Evolutionary conservation across 2,888 invertebrate genomes (phyloP).

Genomic region (Torymus auratus): DNA sequence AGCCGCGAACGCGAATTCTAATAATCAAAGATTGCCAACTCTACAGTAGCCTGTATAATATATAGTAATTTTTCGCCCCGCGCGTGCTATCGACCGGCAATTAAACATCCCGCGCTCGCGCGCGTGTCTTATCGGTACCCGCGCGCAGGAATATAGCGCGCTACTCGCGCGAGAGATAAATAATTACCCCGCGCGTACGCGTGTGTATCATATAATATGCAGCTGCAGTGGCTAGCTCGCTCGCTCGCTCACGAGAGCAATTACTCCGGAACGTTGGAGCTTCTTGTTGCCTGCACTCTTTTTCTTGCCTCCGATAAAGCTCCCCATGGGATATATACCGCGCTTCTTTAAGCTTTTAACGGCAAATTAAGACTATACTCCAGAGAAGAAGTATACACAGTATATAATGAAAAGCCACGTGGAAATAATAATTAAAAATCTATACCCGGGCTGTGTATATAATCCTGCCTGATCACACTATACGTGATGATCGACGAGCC

Average conservation of each 20-base stretch:
- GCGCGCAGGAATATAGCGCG: too few relatives aligned
- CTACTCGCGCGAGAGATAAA: conserved; percentile 28
- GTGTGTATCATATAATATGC: too few relatives aligned
- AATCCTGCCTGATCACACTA: conserved; percentile 52
- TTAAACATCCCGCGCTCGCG: conserved; percentile 42
- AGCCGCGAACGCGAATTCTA: too few relatives aligned
- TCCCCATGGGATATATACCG: background rate
- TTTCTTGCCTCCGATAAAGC: conserved; percentile 34
- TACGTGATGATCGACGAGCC: conserved; percentile 67
- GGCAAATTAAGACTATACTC: too few relatives aligned
- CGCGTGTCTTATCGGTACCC: background rate
- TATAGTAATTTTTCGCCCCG: background rate
- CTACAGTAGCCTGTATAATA: too few relatives aligned
- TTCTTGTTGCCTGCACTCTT: conserved; percentile 15
- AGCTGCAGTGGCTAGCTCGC: too few relatives aligned
- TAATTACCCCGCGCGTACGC: conserved; percentile 10
- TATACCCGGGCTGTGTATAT: too few relatives aligned
- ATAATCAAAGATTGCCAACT: too few relatives aligned
- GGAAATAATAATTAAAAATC: too few relatives aligned
- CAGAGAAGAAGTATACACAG: too few relatives aligned
- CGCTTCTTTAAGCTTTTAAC: too few relatives aligned
- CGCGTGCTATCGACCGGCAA: conserved; percentile 30
- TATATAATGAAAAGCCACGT: too few relatives aligned
- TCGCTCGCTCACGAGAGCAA: conserved; percentile 28
- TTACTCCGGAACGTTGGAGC: conserved; percentile 38